Evolutionary conservation across 2,113 vertebrate species (phyloP).

Genomic region (Eleginops maclovinus): DNA sequence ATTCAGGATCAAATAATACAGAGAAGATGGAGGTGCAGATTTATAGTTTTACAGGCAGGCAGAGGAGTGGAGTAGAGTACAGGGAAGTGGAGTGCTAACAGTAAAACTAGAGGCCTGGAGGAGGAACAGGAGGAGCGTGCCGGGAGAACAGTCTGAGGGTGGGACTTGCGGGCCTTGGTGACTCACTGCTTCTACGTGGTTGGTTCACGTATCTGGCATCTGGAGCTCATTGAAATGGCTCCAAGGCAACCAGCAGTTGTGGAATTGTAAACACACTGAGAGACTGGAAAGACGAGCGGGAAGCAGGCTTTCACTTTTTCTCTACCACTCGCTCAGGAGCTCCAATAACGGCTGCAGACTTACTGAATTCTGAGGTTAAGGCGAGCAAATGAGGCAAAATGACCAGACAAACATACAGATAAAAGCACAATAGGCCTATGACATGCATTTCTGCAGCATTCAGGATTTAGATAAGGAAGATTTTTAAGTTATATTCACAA

Average conservation of each 20-base stretch:
- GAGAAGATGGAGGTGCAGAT: constrained; percentile 14
- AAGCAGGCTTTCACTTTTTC: constrained; percentile 43
- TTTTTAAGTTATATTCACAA: background rate
- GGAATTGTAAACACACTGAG: constrained; percentile 80
- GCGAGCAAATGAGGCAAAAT: constrained; percentile 14
- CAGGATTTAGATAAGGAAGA: background rate
- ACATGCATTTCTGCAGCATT: background rate
- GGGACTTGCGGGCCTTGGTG: constrained; percentile 66
- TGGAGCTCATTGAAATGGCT: constrained; percentile 73
- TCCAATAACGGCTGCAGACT: constrained; percentile 7
- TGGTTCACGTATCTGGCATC: constrained; percentile 70
- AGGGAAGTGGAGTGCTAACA: constrained; percentile 59
- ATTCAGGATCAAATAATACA: background rate
- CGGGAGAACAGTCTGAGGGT: constrained; percentile 62
- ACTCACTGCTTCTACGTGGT: constrained; percentile 70
- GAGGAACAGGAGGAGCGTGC: constrained; percentile 63
- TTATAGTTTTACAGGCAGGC: constrained; percentile 27
- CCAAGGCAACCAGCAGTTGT: constrained; percentile 77
- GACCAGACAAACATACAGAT: background rate
- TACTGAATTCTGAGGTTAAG: constrained; percentile 22
- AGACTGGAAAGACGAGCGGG: constrained; percentile 59
- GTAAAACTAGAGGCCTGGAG: constrained; percentile 55
- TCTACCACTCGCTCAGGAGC: constrained; percentile 14
- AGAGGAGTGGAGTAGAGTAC: constrained; percentile 18
- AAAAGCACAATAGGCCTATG: background rate